Evolutionary conservation across 2,888 invertebrate species (phyloP).

Genomic region (Miltochrista miniata): DNA sequence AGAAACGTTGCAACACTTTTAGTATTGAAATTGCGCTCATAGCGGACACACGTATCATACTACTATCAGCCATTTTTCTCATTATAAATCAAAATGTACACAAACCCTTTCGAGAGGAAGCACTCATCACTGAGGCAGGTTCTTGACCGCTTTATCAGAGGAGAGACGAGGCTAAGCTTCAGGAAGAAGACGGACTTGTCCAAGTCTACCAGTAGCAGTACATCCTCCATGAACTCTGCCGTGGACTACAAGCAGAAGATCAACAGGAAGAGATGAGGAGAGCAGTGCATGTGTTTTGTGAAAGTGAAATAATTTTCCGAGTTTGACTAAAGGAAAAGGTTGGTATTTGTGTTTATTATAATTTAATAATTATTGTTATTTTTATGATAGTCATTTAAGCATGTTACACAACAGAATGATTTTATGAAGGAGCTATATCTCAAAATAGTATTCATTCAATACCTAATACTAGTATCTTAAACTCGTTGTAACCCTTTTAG

Average conservation of each 20-base stretch:
- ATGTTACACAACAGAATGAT: no score
- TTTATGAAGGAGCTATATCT: no score
- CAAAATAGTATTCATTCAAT: no score
- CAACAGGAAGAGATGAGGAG: conserved; percentile 64
- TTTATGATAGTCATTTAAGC: no score
- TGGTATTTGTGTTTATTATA: conserved; percentile 42
- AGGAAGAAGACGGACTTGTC: conserved; percentile 59
- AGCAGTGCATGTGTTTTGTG: conserved; percentile 51
- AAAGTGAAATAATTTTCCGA: conserved; percentile 55
- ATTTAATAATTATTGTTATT: conserved; percentile 1
- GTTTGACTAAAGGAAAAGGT: conserved; percentile 57
- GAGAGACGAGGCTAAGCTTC: conserved; percentile 72
- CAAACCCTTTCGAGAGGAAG: conserved; percentile 88
- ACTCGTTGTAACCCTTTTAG: no score
- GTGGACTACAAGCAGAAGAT: conserved; percentile 40
- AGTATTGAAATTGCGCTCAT: conserved; percentile 41
- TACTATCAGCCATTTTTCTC: conserved; percentile 14
- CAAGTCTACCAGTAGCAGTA: conserved; percentile 51
- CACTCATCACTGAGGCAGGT: conserved; percentile 87
- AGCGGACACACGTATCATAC: conserved; percentile 48
- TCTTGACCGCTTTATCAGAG: conserved; percentile 84
- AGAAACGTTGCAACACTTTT: conserved; percentile 40
- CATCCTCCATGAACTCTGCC: conserved; percentile 63
- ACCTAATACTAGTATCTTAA: no score
- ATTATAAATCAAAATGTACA: conserved; percentile 76